Base-by-base conservation (phyloP, 2,113 vertebrate species). In the Colius striatus region DNA sequence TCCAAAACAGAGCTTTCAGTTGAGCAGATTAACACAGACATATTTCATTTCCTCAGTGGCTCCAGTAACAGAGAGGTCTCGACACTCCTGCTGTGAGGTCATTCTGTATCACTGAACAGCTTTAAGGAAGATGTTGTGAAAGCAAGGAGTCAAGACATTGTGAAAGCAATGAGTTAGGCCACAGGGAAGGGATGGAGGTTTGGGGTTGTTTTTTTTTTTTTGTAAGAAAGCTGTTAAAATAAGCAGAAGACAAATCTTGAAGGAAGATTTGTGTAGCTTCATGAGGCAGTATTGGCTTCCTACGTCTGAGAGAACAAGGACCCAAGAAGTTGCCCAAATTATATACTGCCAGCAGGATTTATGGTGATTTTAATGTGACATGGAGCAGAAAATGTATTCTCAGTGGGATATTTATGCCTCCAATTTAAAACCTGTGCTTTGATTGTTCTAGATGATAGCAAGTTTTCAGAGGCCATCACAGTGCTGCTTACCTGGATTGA, bases 401-500 rank as follows among this genome's bases (percentile, higher is more conserved):
- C 9, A 2, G 70, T 66, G 67, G 83, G 90, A 65, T 91, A 94
- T 96, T 96, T 96, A 92, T 93, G 82, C 48, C 63, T n/a, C 71
- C 93, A 95, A 83, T 92, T 92, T 90, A 72, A 93, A 74, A 89
- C 83, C 85, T 66, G 75, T 58, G 53, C 63, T 79, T 91, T 96
- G 97, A 45, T 89, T 53, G 72, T 96, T 96, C 48, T 97, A 99
- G 99, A 99, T 29, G 99, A 99, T 86, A 98, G 97, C 95, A 98
- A 98, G 87, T 99, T 99, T 96, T 98, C 98, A 3, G 98, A 99
- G 75, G 99, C 98, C 75, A 98, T 98, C 68, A 97, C 98, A 1
- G 98, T 98, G 89, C 97, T 99, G 58, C 97, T 99, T 18, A 98
- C 98, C 51, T 99, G 99, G 99, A 98, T 99, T 16, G 99, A 99